These are phyloP conservation scores for Acromyrmex heyeri DNA, from an alignment of 1,140 invertebrate species.

Conservation along the genomic window DNA sequence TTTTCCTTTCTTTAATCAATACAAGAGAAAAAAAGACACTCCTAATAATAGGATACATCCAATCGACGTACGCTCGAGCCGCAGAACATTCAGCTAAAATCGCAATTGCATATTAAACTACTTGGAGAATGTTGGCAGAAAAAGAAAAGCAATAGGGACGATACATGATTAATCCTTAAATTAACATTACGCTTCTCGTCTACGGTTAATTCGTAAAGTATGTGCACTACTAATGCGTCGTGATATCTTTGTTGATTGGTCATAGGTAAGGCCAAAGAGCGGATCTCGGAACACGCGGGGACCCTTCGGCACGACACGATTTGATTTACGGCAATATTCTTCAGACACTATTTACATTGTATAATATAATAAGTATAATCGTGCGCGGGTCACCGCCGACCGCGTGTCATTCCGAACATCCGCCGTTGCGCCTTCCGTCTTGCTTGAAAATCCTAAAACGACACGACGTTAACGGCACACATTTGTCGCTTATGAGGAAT, in stretches of 20 bases:
- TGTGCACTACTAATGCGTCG: conserved; percentile 33
- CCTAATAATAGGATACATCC: conserved; percentile 7
- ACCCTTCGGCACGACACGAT: conserved; percentile 26
- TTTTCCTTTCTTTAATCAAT: conserved; percentile 43
- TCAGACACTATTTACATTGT: conserved; percentile 60
- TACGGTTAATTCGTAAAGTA: conserved; percentile 36
- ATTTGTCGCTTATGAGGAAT: conserved; percentile 19
- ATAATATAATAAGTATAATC: conserved; percentile 37
- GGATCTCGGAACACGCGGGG: conserved; percentile 37
- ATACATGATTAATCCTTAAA: conserved; percentile 45
- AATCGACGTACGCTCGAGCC: conserved; percentile 44
- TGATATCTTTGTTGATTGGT: conserved; percentile 62
- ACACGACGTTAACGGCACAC: conserved; percentile 45
- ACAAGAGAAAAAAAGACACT: conserved; percentile 48
- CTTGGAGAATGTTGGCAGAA: neutral
- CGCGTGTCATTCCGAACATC: conserved; percentile 31
- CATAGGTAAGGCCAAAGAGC: conserved; percentile 29
- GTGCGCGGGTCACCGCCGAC: conserved; percentile 3
- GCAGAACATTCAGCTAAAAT: conserved; percentile 32
- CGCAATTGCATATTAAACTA: conserved; percentile 29
- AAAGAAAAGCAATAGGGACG: conserved; percentile 12
- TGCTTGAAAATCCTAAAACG: conserved; percentile 40
- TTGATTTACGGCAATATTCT: conserved; percentile 51
- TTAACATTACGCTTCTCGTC: conserved; percentile 37
- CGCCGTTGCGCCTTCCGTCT: conserved; percentile 18